Evolutionary conservation across 2,113 vertebrate genomes (phyloP).

Genomic region (Caloenas nicobarica): DNA sequence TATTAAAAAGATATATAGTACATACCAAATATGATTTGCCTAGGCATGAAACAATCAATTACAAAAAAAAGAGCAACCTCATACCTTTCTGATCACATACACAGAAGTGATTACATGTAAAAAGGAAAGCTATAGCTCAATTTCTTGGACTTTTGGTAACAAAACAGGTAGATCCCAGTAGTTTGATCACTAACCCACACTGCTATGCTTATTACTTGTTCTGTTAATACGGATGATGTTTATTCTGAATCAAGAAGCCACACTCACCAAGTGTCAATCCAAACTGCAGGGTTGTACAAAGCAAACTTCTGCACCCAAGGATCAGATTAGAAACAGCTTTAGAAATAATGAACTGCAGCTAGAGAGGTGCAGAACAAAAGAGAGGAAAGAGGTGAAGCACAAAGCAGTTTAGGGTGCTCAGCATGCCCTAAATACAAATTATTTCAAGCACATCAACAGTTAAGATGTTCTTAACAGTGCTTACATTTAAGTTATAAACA

Average conservation of each 20-base stretch:
- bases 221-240: background rate
- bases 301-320: background rate
- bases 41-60: background rate
- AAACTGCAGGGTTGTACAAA: background rate
- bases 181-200: background rate
- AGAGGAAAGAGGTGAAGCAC: background rate
- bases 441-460: background rate
- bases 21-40: background rate
- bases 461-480: background rate
- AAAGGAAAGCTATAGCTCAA: background rate
- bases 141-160: background rate
- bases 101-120: background rate
- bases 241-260: background rate
- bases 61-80: background rate
- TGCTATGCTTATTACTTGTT: background rate
- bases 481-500: background rate
- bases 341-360: background rate
- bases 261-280: background rate
- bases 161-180: background rate
- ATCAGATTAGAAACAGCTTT: background rate
- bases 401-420: background rate
- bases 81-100: background rate
- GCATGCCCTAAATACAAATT: background rate
- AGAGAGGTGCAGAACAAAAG: background rate
- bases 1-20: background rate